phyloP scores from a whole-genome alignment of 2,888 invertebrate species.

The Chromoteleia sp. region DNA sequence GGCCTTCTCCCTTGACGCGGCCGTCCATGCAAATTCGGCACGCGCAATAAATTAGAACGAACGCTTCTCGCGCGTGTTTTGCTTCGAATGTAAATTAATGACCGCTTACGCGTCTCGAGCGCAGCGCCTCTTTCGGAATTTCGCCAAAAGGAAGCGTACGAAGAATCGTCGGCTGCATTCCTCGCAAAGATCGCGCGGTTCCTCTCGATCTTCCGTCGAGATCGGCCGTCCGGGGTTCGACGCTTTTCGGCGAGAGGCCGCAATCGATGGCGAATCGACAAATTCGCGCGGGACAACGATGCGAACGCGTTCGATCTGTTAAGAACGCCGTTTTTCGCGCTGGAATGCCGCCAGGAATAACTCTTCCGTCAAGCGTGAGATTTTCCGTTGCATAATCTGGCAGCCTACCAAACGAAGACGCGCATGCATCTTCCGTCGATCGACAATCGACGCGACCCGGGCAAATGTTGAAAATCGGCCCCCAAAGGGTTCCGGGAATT shows the following conservation, averaged over 20 bases:
- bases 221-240: too few species aligned
- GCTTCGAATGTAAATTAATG: constrained; percentile 56
- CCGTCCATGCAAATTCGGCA: constrained; percentile 35
- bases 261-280: too few species aligned
- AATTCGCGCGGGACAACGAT: too few species aligned
- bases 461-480: too few species aligned
- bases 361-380: constrained; percentile 1
- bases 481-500: too few species aligned
- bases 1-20: constrained; percentile 11
- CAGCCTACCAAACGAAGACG: neutral
- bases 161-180: constrained; percentile 21
- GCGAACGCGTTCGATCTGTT: constrained; percentile 1
- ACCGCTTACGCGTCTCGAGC: neutral
- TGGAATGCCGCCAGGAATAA: constrained; percentile 7
- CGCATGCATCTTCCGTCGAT: neutral
- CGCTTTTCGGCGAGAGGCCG: too few species aligned
- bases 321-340: neutral
- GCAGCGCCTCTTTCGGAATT: constrained; percentile 9
- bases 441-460: neutral
- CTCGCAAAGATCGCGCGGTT: too few species aligned
- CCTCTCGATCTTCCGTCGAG: too few species aligned
- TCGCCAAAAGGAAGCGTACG: constrained; percentile 22
- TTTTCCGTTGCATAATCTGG: constrained; percentile 18
- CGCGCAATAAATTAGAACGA: constrained; percentile 51
- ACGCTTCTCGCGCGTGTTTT: constrained; percentile 31